Evolutionary conservation across 1,140 invertebrate genomes (phyloP).

Genomic region (Papilio xuthus): DNA sequence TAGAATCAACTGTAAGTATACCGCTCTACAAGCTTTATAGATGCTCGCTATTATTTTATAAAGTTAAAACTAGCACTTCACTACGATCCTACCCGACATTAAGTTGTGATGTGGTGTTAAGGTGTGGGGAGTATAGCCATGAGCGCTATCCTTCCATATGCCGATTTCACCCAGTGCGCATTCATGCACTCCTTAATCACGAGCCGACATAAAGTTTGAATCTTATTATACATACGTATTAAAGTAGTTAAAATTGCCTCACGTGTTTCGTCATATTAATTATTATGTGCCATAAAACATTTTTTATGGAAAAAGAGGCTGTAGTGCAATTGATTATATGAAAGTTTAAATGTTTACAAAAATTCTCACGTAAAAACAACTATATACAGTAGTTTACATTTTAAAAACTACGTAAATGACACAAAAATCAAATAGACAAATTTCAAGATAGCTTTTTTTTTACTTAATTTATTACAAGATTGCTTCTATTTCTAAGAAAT

Average conservation of each 20-base stretch:
- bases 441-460: conserved; percentile 1
- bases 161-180: too few relatives aligned
- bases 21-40: neutral
- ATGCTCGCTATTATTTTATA: neutral
- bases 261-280: neutral
- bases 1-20: conserved; percentile 52
- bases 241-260: neutral
- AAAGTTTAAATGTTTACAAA: conserved; percentile 1
- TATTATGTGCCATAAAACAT: too few relatives aligned
- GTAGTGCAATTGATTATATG: neutral
- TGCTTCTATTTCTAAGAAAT: conserved; percentile 11
- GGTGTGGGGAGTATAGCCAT: too few relatives aligned
- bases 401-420: neutral
- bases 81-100: neutral
- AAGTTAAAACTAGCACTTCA: too few relatives aligned
- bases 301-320: too few relatives aligned
- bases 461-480: neutral
- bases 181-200: neutral
- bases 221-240: neutral
- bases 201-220: neutral
- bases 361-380: neutral
- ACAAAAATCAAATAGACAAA: neutral
- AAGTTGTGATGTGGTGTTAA: neutral
- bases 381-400: neutral
- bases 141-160: too few relatives aligned